These are phyloP conservation scores for Campylomormyrus tamandua DNA, from an alignment of 2,113 vertebrate genomes.

Conservation along the genomic window DNA sequence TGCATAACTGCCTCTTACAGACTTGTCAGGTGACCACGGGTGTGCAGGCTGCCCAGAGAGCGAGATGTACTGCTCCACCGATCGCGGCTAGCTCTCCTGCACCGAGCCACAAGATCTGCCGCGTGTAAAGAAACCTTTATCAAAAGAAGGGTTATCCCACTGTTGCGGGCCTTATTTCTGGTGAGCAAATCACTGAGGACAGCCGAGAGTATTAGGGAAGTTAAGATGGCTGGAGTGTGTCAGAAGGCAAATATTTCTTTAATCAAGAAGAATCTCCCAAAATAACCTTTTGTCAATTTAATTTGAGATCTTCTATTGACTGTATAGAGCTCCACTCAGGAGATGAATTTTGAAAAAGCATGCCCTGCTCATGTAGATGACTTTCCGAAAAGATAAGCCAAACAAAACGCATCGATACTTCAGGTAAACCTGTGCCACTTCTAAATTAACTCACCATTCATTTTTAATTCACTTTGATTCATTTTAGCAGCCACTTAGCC, in stretches of 20 bases:
- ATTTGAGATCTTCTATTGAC: constrained; percentile 30
- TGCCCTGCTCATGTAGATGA: neutral
- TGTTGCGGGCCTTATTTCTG: neutral
- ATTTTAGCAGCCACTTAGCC: neutral
- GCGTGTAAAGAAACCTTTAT: neutral
- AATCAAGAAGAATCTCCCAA: neutral
- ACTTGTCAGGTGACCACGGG: neutral
- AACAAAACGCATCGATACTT: neutral
- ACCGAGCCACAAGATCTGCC: neutral
- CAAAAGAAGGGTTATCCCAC: neutral
- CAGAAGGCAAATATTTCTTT: neutral
- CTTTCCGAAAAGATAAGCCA: neutral
- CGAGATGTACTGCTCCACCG: neutral
- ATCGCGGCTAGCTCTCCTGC: neutral
- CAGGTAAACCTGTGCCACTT: neutral
- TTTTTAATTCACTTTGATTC: constrained; percentile 38
- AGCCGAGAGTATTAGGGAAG: neutral
- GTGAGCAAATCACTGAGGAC: neutral
- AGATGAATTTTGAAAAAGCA: neutral
- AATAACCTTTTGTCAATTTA: constrained; percentile 31
- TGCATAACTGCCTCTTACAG: neutral
- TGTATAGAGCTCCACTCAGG: constrained; percentile 2
- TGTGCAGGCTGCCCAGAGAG: neutral
- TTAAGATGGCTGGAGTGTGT: neutral
- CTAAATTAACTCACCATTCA: constrained; percentile 29